These are phyloP conservation scores for Hecatera dysodea DNA, from an alignment of 2,888 invertebrate species.

Conservation along the genomic window DNA sequence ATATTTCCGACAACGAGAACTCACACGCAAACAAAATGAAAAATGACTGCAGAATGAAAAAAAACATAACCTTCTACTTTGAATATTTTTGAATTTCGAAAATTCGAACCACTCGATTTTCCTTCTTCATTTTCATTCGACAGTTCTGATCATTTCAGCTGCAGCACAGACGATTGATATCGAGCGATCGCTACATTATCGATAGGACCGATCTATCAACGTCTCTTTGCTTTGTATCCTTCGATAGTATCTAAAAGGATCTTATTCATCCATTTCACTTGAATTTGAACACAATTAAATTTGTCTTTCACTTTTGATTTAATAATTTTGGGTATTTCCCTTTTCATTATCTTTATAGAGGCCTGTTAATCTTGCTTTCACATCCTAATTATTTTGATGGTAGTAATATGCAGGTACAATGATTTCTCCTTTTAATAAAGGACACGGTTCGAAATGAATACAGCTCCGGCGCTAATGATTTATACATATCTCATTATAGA, in stretches of 20 bases:
- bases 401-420: not conserved
- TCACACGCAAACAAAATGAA: no score
- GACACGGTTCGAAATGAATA: no score
- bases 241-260: slow-evolving; percentile 34
- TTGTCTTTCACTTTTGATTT: not conserved
- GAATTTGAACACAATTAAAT: slow-evolving; percentile 33
- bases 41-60: no score
- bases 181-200: slow-evolving; percentile 33
- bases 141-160: slow-evolving; percentile 33
- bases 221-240: slow-evolving; percentile 40
- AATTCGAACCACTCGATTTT: not conserved
- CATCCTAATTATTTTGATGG: not conserved
- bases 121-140: slow-evolving; percentile 18
- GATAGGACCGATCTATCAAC: slow-evolving; percentile 42
- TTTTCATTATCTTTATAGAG: not conserved
- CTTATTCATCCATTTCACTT: slow-evolving; percentile 26
- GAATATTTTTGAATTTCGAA: slow-evolving; percentile 1
- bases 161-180: slow-evolving; percentile 35
- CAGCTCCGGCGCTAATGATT: no score
- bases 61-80: no score
- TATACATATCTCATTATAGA: no score
- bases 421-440: not conserved
- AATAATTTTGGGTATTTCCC: not conserved
- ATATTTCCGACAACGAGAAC: no score
- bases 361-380: not conserved